Evolutionary conservation across 1,140 invertebrate species (phyloP).

Genomic region (Nephotettix cincticeps): DNA sequence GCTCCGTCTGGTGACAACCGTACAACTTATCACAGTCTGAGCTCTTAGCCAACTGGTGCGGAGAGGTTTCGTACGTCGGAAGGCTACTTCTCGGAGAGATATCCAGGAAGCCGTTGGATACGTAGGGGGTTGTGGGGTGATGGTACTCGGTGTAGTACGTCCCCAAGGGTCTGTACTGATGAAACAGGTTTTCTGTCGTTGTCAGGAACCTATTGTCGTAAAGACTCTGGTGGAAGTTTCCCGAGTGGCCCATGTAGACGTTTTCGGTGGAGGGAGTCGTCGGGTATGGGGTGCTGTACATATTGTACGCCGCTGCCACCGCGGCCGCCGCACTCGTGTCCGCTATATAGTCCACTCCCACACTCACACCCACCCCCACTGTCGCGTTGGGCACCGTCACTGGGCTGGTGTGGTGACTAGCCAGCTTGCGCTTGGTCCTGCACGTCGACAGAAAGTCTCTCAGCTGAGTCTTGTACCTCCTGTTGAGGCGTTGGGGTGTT

Average conservation of each 20-base stretch:
- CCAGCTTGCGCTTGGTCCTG: conserved; percentile 82
- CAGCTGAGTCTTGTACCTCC: conserved; percentile 89
- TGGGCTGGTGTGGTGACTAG: conserved; percentile 50
- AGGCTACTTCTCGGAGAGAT: conserved; percentile 55
- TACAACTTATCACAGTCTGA: conserved; percentile 58
- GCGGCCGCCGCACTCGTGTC: conserved; percentile 61
- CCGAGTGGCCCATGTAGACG: conserved; percentile 66
- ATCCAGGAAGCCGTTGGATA: conserved; percentile 78
- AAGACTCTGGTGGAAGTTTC: conserved; percentile 67
- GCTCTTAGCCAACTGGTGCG: conserved; percentile 48
- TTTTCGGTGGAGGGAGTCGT: conserved; percentile 59
- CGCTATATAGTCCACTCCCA: conserved; percentile 62
- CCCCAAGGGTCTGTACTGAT: conserved; percentile 76
- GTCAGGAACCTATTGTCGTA: conserved; percentile 77
- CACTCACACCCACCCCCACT: conserved; percentile 38
- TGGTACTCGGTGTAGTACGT: conserved; percentile 80
- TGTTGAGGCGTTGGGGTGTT: conserved; percentile 73
- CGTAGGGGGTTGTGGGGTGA: conserved; percentile 60
- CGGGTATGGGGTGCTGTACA: conserved; percentile 69
- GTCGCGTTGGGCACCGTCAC: conserved; percentile 44
- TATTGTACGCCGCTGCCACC: conserved; percentile 75
- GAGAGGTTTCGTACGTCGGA: conserved; percentile 55
- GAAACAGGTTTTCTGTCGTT: conserved; percentile 79
- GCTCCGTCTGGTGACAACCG: conserved; percentile 52
- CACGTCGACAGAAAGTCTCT: conserved; percentile 91